Evolutionary conservation across 2,888 invertebrate genomes (phyloP).

Genomic region (Eupeodes latifasciatus): DNA sequence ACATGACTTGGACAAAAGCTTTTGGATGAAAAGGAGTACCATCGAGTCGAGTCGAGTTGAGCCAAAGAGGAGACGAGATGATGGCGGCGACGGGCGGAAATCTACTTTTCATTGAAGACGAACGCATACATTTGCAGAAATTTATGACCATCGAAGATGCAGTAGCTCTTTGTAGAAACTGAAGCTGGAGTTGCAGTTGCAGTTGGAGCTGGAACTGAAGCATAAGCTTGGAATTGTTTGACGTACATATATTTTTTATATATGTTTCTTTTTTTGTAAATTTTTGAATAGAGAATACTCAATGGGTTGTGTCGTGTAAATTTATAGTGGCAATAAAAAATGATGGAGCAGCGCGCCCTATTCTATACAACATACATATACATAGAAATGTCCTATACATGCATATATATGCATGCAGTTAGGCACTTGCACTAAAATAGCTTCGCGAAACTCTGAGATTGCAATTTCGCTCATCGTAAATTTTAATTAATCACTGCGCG

Average conservation of each 20-base stretch:
- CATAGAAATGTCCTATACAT: background rate
- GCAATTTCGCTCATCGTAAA: slow-evolving; percentile 76
- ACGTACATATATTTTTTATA: background rate
- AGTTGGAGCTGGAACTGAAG: slow-evolving; percentile 17
- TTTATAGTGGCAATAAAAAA: slow-evolving; percentile 76
- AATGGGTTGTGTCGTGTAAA: slow-evolving; percentile 75
- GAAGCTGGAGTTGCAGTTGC: background rate
- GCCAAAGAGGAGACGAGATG: background rate
- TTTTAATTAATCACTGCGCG: slow-evolving; percentile 76
- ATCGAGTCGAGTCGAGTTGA: background rate
- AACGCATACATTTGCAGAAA: slow-evolving; percentile 70
- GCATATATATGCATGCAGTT: background rate
- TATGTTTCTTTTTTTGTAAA: background rate
- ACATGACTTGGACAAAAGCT: slow-evolving; percentile 28
- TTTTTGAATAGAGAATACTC: slow-evolving; percentile 56
- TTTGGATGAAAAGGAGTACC: background rate
- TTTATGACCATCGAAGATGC: slow-evolving; percentile 67
- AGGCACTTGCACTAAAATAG: slow-evolving; percentile 25
- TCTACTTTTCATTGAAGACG: slow-evolving; percentile 65
- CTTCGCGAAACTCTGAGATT: slow-evolving; percentile 66
- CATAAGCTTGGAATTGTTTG: slow-evolving; percentile 31
- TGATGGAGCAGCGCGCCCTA: slow-evolving; percentile 60
- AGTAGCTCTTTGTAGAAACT: background rate
- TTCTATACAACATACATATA: background rate
- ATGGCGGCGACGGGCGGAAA: background rate